Conservation (phyloP, 2,797 vertebrate genomes). For the Apogon talboti region DNA sequence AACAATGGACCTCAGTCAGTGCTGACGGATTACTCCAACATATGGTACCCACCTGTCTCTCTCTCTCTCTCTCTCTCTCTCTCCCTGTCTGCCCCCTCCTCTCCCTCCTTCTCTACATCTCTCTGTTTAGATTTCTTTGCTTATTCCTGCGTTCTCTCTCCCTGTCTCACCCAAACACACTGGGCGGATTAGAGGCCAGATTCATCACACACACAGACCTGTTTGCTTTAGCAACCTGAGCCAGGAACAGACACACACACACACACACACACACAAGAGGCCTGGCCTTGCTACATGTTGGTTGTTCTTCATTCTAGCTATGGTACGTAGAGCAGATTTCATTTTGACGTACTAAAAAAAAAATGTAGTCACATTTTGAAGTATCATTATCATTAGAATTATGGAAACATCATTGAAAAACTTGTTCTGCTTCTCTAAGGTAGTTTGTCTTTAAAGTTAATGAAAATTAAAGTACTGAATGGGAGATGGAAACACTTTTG, state of each 20-base stretch:
- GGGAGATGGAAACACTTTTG: too few species aligned
- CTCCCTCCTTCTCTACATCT: conserved; percentile 47
- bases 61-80: conserved; percentile 45
- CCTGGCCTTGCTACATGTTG: conserved; percentile 34
- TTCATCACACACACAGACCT: conserved; percentile 83
- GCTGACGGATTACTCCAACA: conserved; percentile 86
- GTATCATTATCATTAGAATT: too few species aligned
- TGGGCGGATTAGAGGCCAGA: conserved; percentile 81
- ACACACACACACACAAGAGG: conserved; percentile 30
- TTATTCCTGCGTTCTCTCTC: conserved; percentile 77
- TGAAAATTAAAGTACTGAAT: too few species aligned
- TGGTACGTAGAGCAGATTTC: conserved; percentile 9
- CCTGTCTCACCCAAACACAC: conserved; percentile 81
- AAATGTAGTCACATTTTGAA: too few species aligned
- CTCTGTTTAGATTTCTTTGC: conserved; percentile 78
- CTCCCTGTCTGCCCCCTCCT: conserved; percentile 32
- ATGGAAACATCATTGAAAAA: too few species aligned
- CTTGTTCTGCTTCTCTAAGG: too few species aligned
- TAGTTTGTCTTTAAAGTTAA: too few species aligned
- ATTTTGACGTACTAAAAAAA: conserved; percentile 15
- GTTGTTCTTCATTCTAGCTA: conserved; percentile 45
- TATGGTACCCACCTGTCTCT: conserved; percentile 88
- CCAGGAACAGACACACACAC: conserved; percentile 44
- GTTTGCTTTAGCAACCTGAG: conserved; percentile 87
- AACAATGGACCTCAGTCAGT: conserved; percentile 88